Percentiles rank a stretch among this genome's conserved stretches.
Conservation (phyloP, 1,140 invertebrate genomes). For the Mya arenaria region DNA sequence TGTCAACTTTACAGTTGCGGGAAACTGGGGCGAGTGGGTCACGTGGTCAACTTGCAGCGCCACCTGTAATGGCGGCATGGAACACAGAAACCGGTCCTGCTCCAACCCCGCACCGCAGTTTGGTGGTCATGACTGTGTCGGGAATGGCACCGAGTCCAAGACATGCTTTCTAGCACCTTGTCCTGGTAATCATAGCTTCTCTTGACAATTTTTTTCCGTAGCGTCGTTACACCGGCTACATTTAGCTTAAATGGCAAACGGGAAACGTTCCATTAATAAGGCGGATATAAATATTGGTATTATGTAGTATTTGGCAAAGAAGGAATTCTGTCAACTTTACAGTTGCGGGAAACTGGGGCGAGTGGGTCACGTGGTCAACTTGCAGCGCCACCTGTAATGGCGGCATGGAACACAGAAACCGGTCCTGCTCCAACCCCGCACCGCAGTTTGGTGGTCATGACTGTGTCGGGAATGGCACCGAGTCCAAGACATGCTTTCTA, state of each 20-base stretch:
- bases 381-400: conserved; percentile 65
- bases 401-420: conserved; percentile 56
- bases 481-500: too few relatives aligned
- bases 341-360: conserved; percentile 70
- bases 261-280: too few relatives aligned
- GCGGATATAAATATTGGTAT: too few relatives aligned
- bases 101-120: conserved; percentile 69
- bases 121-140: conserved; percentile 70
- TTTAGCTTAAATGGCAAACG: too few relatives aligned
- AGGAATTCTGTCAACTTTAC: too few relatives aligned
- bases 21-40: conserved; percentile 67
- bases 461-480: too few relatives aligned
- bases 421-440: conserved; percentile 66
- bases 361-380: conserved; percentile 66
- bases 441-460: conserved; percentile 70
- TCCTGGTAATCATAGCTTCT: too few relatives aligned
- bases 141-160: too few relatives aligned
- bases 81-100: conserved; percentile 62
- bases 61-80: conserved; percentile 63
- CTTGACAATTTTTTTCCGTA: too few relatives aligned
- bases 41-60: conserved; percentile 64
- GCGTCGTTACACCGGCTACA: too few relatives aligned
- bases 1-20: conserved; percentile 70
- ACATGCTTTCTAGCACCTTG: too few relatives aligned
- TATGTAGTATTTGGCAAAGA: too few relatives aligned